Evolutionary conservation across 2,888 invertebrate species (phyloP).

Genomic region (Dolichomitus sp.): DNA sequence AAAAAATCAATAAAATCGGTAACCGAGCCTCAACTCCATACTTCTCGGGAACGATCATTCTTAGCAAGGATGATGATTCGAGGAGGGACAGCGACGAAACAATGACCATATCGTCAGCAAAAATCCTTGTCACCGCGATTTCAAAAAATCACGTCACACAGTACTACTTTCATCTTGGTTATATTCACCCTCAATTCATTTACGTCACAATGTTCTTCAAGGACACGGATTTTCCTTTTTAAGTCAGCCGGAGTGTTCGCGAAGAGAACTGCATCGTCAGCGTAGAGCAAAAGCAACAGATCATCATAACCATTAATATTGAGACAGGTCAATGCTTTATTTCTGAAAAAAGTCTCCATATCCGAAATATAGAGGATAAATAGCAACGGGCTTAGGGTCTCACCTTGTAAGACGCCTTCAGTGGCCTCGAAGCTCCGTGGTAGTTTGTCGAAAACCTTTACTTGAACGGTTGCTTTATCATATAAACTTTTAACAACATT

Average conservation of each 20-base stretch:
- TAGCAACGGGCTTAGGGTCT: slow-evolving; percentile 39
- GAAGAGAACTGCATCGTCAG: slow-evolving; percentile 65
- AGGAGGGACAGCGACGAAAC: too few species aligned
- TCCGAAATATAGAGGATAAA: slow-evolving; percentile 57
- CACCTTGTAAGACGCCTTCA: slow-evolving; percentile 62
- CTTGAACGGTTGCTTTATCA: slow-evolving; percentile 26
- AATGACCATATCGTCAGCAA: too few species aligned
- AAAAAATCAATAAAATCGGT: too few species aligned
- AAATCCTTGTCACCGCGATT: too few species aligned
- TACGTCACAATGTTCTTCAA: slow-evolving; percentile 55
- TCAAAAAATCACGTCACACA: background rate
- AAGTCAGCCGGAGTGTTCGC: slow-evolving; percentile 38
- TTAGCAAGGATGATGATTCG: too few species aligned
- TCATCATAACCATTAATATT: slow-evolving; percentile 38
- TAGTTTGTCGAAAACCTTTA: slow-evolving; percentile 20
- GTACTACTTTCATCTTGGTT: slow-evolving; percentile 69
- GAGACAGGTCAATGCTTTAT: slow-evolving; percentile 43
- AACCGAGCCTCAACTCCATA: too few species aligned
- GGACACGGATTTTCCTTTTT: slow-evolving; percentile 48
- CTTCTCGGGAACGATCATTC: too few species aligned
- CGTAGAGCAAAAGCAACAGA: slow-evolving; percentile 56
- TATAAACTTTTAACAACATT: slow-evolving; percentile 52
- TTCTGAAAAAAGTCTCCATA: slow-evolving; percentile 44
- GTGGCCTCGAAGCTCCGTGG: slow-evolving; percentile 16
- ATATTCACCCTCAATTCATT: slow-evolving; percentile 63